These are phyloP conservation scores for Epistrophe grossulariae DNA, from an alignment of 2,888 invertebrate species.

Conservation along the genomic window DNA sequence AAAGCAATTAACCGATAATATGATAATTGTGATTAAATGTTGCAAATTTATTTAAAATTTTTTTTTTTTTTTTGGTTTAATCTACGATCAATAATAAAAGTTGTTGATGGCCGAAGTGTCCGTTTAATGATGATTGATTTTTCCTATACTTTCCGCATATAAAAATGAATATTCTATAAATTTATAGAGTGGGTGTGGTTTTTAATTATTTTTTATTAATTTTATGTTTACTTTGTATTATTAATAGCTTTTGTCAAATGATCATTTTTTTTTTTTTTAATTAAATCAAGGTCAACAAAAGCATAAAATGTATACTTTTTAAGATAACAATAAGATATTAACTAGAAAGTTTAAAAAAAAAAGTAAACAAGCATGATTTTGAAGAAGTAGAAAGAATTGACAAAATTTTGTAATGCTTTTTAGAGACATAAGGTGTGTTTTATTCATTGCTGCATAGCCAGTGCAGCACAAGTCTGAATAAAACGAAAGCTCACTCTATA, in stretches of 20 bases:
- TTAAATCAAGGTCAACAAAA: background rate
- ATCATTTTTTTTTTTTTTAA: background rate
- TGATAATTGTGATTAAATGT: conserved; percentile 69
- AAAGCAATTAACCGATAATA: conserved; percentile 67
- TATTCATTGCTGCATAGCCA: too few species aligned
- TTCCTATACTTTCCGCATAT: conserved; percentile 29
- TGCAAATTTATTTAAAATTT: conserved; percentile 26
- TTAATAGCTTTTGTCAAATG: background rate
- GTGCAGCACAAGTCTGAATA: too few species aligned
- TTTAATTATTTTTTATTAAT: background rate
- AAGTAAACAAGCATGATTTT: too few species aligned
- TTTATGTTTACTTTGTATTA: background rate
- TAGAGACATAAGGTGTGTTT: too few species aligned
- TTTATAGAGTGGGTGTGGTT: conserved; percentile 3
- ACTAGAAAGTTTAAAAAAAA: background rate
- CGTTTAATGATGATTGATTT: conserved; percentile 61
- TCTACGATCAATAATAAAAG: conserved; percentile 14
- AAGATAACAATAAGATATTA: background rate
- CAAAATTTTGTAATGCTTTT: too few species aligned
- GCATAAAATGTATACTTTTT: too few species aligned
- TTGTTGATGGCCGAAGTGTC: conserved; percentile 20
- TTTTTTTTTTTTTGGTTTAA: background rate
- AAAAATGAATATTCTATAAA: background rate
- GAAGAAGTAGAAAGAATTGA: background rate
- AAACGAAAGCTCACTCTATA: too few species aligned